Evolutionary conservation across 2,888 invertebrate species (phyloP), one percentile per base, ranked within the genome.

Genomic region (Carabus problematicus): DNA sequence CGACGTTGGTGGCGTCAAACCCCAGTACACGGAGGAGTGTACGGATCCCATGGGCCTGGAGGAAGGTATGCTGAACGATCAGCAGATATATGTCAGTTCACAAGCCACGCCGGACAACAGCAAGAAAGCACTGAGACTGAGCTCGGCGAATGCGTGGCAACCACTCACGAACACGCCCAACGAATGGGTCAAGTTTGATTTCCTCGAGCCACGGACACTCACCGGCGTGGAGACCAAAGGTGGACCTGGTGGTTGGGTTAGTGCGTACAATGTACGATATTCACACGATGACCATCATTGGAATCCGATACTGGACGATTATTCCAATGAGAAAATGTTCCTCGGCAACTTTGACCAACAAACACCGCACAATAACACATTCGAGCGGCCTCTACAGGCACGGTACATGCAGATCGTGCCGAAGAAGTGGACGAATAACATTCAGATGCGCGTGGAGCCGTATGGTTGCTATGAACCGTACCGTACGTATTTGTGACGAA

Each of bases 191-290:
- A 85, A 89, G 88, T 90, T 94, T 78, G 90, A 95, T 81, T 93
- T 95, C 79, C 81, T 89, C 58, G 89, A 88, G 16, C 88, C 89
- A 0, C 87, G 92, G 56, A 91, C 90, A 76, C 80, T 95, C 45
- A 93, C 94, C 0, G 95, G 94, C 39, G 80, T 95, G 54, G 85
- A 87, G 61, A 93, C 91, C 0, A 90, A 90, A 78, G 91, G 91
- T 11, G 89, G 90, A 0, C 82, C 86, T 0, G 83, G 85, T 52
- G 89, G 89, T 14, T 94, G 92, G 91, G 92, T 94, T 1, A 88
- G 88, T 1, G 84, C 89, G 0, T 95, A 89, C 82, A 87, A 87
- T 75, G 84, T 95, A 0, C 81, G 87, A 75, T 94, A 93, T 81
- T 91, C 94, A 0, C 86, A 85, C 9, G 90, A 93, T 75, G 86